A percentile compares a stretch with the other conserved stretches of the same genome.
phyloP scores from a whole-genome alignment of 2,113 vertebrate species.

The Saccopteryx bilineata region DNA sequence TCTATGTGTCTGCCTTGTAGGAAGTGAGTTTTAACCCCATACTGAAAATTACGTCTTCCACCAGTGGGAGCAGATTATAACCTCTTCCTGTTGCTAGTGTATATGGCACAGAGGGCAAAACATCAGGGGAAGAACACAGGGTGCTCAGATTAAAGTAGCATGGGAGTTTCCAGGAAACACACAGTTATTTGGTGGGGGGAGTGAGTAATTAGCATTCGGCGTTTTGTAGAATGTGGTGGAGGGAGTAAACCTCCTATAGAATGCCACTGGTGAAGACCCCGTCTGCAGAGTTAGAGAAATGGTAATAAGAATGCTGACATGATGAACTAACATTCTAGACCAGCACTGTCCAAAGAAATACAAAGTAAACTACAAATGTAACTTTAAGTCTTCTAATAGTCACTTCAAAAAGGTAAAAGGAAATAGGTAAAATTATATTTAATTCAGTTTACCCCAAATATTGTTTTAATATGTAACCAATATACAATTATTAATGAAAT shows the following conservation, averaged over 20 bases:
- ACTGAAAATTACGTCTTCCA: background rate
- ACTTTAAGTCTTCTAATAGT: background rate
- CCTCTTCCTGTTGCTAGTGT: background rate
- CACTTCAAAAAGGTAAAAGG: constrained; percentile 26
- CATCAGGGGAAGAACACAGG: background rate
- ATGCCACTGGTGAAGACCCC: background rate
- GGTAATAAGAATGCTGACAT: background rate
- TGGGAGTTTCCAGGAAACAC: background rate
- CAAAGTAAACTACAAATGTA: background rate
- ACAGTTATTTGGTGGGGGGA: background rate
- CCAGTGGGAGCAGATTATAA: background rate
- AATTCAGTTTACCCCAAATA: background rate
- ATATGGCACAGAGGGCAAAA: background rate
- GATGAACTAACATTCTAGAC: background rate
- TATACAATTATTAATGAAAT: background rate
- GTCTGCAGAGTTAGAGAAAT: background rate
- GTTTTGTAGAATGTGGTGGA: background rate
- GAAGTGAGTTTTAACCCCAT: background rate
- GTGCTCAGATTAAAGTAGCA: background rate
- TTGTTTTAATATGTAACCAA: background rate
- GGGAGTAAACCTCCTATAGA: background rate
- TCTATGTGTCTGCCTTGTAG: background rate
- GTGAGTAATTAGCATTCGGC: background rate
- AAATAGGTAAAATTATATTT: constrained; percentile 36
- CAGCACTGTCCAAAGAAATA: background rate